phyloP scores from a whole-genome alignment of 37 sponge, comb jelly and placozoan species.

The Hormiphora californensis region DNA sequence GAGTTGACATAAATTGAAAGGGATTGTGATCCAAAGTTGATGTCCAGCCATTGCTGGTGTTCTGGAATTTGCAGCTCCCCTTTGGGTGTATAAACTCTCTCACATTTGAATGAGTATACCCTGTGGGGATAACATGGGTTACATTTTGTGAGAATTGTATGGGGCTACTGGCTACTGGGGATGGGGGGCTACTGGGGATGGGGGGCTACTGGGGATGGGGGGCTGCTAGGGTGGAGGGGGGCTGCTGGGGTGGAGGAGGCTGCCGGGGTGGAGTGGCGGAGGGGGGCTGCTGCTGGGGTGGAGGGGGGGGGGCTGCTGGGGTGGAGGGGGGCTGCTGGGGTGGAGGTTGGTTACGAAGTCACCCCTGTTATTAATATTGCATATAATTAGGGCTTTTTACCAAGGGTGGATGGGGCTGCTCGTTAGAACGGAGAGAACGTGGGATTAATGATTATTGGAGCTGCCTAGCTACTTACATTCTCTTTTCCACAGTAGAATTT shows the following conservation, averaged over 20 bases:
- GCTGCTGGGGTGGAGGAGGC: background rate
- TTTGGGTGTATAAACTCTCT: background rate
- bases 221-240: background rate
- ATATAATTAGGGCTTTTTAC: background rate
- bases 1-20: conserved; percentile 13
- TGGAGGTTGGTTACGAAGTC: background rate
- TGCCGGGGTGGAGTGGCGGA: too few relatives aligned
- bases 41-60: conserved; percentile 11
- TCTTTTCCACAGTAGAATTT: background rate
- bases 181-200: too few relatives aligned
- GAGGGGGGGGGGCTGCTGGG: background rate
- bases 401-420: background rate
- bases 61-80: background rate
- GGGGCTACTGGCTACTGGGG: too few relatives aligned
- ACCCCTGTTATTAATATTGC: background rate
- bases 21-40: conserved; percentile 16
- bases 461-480: conserved; percentile 20
- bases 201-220: too few relatives aligned
- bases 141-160: too few relatives aligned
- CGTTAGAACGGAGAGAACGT: background rate
- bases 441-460: too few relatives aligned
- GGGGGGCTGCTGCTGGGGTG: too few relatives aligned
- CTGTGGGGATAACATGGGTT: too few relatives aligned
- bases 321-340: background rate
- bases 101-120: conserved; percentile 47